Evolutionary conservation across 2,888 invertebrate genomes (phyloP).

Genomic region (Ceraclea dissimilis): DNA sequence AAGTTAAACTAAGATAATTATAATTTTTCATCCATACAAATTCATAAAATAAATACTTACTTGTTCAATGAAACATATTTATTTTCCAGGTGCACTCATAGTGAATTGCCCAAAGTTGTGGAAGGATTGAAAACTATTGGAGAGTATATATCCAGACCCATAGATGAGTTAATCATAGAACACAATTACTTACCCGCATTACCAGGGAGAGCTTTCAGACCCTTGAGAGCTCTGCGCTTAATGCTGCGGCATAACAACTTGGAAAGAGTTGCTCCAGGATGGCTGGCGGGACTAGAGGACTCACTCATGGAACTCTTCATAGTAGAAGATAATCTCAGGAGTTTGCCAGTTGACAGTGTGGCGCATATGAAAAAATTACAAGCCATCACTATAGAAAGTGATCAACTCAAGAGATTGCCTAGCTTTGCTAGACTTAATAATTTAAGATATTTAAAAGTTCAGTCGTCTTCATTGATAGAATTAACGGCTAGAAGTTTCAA

Average conservation of each 20-base stretch:
- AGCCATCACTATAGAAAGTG: slow-evolving; percentile 76
- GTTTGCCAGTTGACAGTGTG: slow-evolving; percentile 71
- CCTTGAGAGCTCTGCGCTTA: slow-evolving; percentile 65
- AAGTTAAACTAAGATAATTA: slow-evolving; percentile 28
- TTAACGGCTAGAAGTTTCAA: slow-evolving; percentile 62
- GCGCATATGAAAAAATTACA: slow-evolving; percentile 66
- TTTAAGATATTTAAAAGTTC: slow-evolving; percentile 65
- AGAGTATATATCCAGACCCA: slow-evolving; percentile 57
- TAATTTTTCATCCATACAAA: no score
- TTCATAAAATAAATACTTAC: no score
- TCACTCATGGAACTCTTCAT: slow-evolving; percentile 75
- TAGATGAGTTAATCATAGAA: slow-evolving; percentile 82
- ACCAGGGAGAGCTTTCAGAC: slow-evolving; percentile 74
- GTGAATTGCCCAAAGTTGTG: slow-evolving; percentile 70
- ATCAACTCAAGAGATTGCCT: slow-evolving; percentile 67
- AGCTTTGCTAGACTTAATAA: slow-evolving; percentile 62
- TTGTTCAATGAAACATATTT: not conserved
- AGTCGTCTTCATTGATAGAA: slow-evolving; percentile 59
- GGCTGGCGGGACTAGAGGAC: slow-evolving; percentile 71
- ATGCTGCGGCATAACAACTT: slow-evolving; percentile 80
- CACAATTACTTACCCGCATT: slow-evolving; percentile 79
- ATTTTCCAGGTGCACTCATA: slow-evolving; percentile 81
- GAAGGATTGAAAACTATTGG: slow-evolving; percentile 66
- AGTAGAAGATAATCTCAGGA: slow-evolving; percentile 74
- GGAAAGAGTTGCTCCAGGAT: slow-evolving; percentile 72